Evolutionary conservation across 2,888 invertebrate genomes (phyloP), one percentile per base, ranked within the genome.

Genomic region (Copidosoma aretas): DNA sequence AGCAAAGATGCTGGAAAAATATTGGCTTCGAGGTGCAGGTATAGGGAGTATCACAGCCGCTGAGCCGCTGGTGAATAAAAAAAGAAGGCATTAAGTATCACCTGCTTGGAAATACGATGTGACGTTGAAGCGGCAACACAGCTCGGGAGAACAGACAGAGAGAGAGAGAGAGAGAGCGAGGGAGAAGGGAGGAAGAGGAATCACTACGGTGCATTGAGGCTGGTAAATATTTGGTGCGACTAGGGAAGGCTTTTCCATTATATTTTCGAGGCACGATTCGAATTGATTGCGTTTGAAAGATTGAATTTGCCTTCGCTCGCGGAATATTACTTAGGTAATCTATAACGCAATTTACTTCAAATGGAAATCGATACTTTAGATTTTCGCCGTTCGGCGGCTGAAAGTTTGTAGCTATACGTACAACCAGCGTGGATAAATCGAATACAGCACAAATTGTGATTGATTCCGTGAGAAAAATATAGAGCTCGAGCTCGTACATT

Each of bases 101-200:
- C 19, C 60, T 52, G 60, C 60, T 32, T 51, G 60, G 60, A 60
- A 60, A 60, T 60, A 51, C 51, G 51, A 60, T 12, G 43, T 46
- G 43, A 46, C 43, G 43, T 46, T 12, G 17, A 46, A 8, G 43
- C 43, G 14, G 43, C 43, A 14, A 46, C 32, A 32, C 32, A 32
- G 32, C 32, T 32, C 32, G 32, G 32, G 32, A 32, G 32, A 32
- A 32, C 32, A 32, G 32, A 32, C 4, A 8, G 32, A 3, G 32
- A 32, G 32, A 32, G 32, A 12, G 12, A 15, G 17, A 46, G 43
- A n/a, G n/a, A n/a, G n/a, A n/a, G n/a, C n/a, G n/a, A n/a, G n/a
- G n/a, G n/a, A n/a, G n/a, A n/a, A n/a, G n/a, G n/a, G n/a, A 32
- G 32, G 43, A 17, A 15, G 17, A 46, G 43, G 17, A 46, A 46